Conservation (phyloP, 2,888 invertebrate species). For the Drosophila melanosoma region DNA sequence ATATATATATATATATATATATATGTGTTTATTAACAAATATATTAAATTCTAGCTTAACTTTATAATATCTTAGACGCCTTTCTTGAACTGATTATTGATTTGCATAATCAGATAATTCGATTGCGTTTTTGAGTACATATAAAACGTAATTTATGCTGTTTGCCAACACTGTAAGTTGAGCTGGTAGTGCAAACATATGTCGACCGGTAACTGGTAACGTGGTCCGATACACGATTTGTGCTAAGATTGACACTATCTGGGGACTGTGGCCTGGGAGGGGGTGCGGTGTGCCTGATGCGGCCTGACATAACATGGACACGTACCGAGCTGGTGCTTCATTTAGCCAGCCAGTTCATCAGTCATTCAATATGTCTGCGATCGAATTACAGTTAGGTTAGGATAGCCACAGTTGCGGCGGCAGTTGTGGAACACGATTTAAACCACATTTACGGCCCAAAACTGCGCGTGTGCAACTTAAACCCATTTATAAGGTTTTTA, state of each 20-base stretch:
- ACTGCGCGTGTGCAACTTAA: constrained; percentile 34
- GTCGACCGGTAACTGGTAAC: constrained; percentile 3
- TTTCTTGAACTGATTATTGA: background rate
- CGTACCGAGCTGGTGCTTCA: constrained; percentile 14
- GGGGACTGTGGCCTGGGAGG: background rate
- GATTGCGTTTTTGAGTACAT: background rate
- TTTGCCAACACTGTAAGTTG: constrained; percentile 3
- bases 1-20: background rate
- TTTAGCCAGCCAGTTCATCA: constrained; percentile 35
- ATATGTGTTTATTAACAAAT: no score
- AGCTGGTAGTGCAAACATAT: background rate
- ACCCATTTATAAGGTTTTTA: constrained; percentile 38
- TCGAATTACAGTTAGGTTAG: constrained; percentile 65
- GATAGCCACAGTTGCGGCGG: constrained; percentile 22
- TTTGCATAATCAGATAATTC: background rate
- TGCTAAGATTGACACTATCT: constrained; percentile 14
- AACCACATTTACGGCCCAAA: constrained; percentile 49
- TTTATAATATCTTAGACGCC: background rate
- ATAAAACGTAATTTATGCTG: background rate
- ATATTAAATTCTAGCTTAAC: background rate
- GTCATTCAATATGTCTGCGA: constrained; percentile 55
- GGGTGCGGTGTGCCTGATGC: background rate
- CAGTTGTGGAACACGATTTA: constrained; percentile 15
- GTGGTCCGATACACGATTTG: constrained; percentile 8
- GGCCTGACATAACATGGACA: background rate